phyloP scores from a whole-genome alignment of 37 sponge, comb jelly and placozoan genomes.

The Chondrosia reniformis region DNA sequence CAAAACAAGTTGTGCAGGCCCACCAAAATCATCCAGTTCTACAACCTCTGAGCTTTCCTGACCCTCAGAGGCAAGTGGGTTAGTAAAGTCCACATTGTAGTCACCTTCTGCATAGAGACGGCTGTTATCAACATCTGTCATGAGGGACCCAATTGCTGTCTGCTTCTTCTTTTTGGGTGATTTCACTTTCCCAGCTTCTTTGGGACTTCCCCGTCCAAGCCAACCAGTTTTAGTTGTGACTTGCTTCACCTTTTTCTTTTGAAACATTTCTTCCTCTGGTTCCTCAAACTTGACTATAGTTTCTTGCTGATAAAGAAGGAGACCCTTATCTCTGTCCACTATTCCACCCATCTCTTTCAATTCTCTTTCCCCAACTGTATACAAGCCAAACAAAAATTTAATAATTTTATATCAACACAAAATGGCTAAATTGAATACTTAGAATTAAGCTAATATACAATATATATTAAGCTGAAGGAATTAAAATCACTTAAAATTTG shows the following conservation, averaged over 20 bases:
- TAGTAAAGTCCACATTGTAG: constrained; percentile 56
- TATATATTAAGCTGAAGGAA: no score
- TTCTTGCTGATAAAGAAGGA: constrained; percentile 48
- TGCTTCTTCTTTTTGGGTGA: constrained; percentile 5
- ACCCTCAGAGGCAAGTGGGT: constrained; percentile 48
- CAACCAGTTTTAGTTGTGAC: constrained; percentile 64
- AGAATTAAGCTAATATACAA: no score
- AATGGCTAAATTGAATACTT: no score
- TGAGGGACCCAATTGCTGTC: neutral
- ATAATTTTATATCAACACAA: no score
- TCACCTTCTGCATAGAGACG: constrained; percentile 63
- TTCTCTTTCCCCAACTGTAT: neutral
- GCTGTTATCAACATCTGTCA: constrained; percentile 42
- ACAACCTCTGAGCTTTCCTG: neutral
- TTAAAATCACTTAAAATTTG: no score
- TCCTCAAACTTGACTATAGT: constrained; percentile 37
- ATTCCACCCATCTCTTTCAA: constrained; percentile 43
- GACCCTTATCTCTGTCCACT: constrained; percentile 51
- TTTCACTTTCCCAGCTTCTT: constrained; percentile 23
- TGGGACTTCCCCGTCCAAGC: constrained; percentile 32
- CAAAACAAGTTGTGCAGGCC: no score
- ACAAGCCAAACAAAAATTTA: no score
- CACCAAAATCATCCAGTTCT: constrained; percentile 2
- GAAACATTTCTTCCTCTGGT: constrained; percentile 18
- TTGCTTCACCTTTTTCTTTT: constrained; percentile 47